Base-by-base conservation (phyloP, 1,140 invertebrate species). In the Eciton burchellii region DNA sequence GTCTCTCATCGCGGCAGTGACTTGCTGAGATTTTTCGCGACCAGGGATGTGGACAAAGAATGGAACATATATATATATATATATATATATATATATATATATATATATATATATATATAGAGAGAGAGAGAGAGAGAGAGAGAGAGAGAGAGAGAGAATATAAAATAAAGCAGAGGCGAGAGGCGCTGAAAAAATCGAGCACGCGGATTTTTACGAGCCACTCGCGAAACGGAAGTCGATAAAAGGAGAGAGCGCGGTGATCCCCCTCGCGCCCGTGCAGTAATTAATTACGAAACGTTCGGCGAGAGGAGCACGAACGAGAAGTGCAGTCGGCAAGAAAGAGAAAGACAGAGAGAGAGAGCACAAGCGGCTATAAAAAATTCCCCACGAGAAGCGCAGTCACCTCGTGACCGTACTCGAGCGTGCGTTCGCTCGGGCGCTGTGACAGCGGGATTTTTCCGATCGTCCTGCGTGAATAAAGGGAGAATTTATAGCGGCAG, bases 261-360 rank as follows among this genome's bases (percentile, higher is more conserved):
- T 77, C 21, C 16, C 49, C 68, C 63, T 12, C 24, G 6, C 16
- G 49, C 47, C 62, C 45, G 60, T 77, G 65, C 65, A 79, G 90
- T 91, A 92, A 92, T 92, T 92, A 92, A 92, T 92, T 92, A 90
- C 85, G 82, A 87, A 88, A 89, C 89, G 87, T 90, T 91, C 83
- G 82, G 35, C 3, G 49, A 45, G 35, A 43, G 49, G 49, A 16
- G 5, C 26, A 54, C 29, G 29, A 26, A 49, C 12, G 52, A 29
- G n/a, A 1, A 11, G 14, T n/a, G n/a, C n/a, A n/a, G n/a, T n/a
- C n/a, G n/a, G 5, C 26, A 54, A 24, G 29, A 26, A 49, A 6
- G 52, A 29, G n/a, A 1, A 11, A 9, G 26, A 43, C 54, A 63
- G n/a, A 43, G 35, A n/a, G 56, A 63, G 21, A 57, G 3, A 49